Evolutionary conservation across 2,888 invertebrate species (phyloP).

Genomic region (Crioceris asparagi): DNA sequence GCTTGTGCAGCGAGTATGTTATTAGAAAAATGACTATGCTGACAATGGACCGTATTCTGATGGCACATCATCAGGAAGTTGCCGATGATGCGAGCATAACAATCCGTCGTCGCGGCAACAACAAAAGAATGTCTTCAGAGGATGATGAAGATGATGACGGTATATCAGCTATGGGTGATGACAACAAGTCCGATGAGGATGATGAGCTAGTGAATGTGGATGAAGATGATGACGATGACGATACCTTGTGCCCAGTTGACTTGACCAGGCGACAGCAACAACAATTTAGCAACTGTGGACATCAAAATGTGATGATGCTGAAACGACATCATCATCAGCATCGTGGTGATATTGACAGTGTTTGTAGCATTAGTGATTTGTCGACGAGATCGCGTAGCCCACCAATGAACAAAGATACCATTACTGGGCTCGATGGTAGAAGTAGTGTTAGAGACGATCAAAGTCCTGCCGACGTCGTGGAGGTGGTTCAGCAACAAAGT

Average conservation of each 20-base stretch:
- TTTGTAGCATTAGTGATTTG: conserved; percentile 38
- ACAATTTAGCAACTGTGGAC: conserved; percentile 27
- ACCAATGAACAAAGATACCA: conserved; percentile 26
- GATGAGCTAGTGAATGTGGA: conserved; percentile 33
- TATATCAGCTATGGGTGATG: no score
- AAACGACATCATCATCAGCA: no score
- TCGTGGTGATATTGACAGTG: conserved; percentile 36
- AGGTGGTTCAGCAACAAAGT: no score
- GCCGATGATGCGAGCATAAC: not conserved
- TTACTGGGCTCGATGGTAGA: no score
- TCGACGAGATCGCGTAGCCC: conserved; percentile 38
- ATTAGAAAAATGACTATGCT: no score
- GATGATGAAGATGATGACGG: no score
- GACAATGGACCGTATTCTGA: not conserved
- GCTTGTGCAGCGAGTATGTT: conserved; percentile 6
- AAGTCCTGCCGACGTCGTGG: no score
- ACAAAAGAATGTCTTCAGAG: no score
- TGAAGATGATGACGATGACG: conserved; percentile 36
- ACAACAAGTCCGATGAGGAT: conserved; percentile 36
- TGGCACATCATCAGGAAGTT: not conserved
- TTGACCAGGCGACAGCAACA: conserved; percentile 36
- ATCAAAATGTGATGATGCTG: no score
- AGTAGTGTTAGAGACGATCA: no score
- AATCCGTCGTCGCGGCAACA: not conserved
- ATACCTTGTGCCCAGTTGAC: conserved; percentile 36